Evolutionary conservation across 2,888 invertebrate genomes (phyloP).

Genomic region (Melanostoma scalare): DNA sequence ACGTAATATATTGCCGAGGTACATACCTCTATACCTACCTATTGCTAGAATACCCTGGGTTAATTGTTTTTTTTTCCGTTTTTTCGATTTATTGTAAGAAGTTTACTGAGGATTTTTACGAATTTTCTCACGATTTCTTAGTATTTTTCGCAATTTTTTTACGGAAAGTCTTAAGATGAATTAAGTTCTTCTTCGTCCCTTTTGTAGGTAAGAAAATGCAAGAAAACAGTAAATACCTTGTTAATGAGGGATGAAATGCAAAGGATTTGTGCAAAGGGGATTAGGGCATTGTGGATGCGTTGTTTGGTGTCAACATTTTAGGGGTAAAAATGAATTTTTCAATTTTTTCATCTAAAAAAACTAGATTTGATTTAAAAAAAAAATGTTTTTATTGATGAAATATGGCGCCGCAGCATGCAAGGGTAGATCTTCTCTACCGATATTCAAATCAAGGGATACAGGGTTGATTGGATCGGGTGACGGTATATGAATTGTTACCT

Average conservation of each 20-base stretch:
- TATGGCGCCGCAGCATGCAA: slow-evolving; percentile 21
- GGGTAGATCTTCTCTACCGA: slow-evolving; percentile 64
- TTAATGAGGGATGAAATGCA: slow-evolving; percentile 72
- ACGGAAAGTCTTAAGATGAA: slow-evolving; percentile 52
- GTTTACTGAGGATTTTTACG: slow-evolving; percentile 57
- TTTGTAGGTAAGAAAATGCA: slow-evolving; percentile 27
- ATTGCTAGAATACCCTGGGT: slow-evolving; percentile 3
- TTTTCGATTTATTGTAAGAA: slow-evolving; percentile 35
- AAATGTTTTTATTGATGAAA: slow-evolving; percentile 45
- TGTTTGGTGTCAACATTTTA: slow-evolving; percentile 54
- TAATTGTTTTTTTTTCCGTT: slow-evolving; percentile 24
- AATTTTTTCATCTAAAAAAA: slow-evolving; percentile 26
- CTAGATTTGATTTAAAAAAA: slow-evolving; percentile 45
- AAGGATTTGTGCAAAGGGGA: slow-evolving; percentile 68
- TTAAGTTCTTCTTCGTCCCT: slow-evolving; percentile 37
- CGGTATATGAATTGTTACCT: slow-evolving; percentile 2
- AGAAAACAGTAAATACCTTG: slow-evolving; percentile 56
- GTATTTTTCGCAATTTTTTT: slow-evolving; percentile 50
- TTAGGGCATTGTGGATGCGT: slow-evolving; percentile 47
- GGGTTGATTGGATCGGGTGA: slow-evolving; percentile 46
- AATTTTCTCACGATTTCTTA: slow-evolving; percentile 70
- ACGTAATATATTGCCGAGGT: slow-evolving; percentile 23
- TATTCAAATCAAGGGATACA: slow-evolving; percentile 59
- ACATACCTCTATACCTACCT: not conserved
- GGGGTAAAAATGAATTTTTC: slow-evolving; percentile 47